Evolutionary conservation across 2,113 vertebrate species (phyloP), one percentile per base, ranked within the genome.

Genomic region (Rutilus rutilus): DNA sequence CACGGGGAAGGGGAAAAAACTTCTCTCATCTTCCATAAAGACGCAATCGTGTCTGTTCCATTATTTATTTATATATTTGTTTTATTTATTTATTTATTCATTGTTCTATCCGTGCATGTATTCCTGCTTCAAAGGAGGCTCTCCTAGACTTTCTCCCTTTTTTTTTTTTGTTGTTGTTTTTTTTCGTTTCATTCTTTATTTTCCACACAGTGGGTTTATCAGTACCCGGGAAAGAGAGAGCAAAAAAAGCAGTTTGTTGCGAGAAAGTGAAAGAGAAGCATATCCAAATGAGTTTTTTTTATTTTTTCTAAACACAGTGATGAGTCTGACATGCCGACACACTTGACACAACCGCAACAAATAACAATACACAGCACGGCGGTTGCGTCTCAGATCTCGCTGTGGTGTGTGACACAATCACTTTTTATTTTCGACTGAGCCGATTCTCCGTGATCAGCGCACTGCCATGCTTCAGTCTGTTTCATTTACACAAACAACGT

Each of bases 401-500:
- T 45, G 77, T 50, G n/a, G 39, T 80, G 69, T 59, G 84, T 75
- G 83, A 86, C 60, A 27, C 79, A 19, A 57, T 27, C 59, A n/a
- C 25, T 54, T 71, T 60, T 79, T 79, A 60, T 84, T 60, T 60
- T 82, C 64, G 11, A 60, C 84, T 5, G 62, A 77, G 50, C 74
- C 45, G 17, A 82, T 73, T 42, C 39, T 52, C 82, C 5, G 19
- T 65, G 74, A 86, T 86, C 82, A 77, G 10, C 73, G 80, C 78
- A 88, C 83, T 88, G 86, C 71, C 90, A 86, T 89, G 84, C 77
- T 77, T 83, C 88, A 87, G 85, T 91, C 89, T 85, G 88, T 92
- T 90, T 91, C 86, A 92, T 91, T 90, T 89, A 88, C 90, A 92
- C 88, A 86, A 91, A 90, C 86, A 83, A 86, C 59, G 83, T 86